Conservation (phyloP, 2,888 invertebrate genomes). For the Calameuta pallipes region DNA sequence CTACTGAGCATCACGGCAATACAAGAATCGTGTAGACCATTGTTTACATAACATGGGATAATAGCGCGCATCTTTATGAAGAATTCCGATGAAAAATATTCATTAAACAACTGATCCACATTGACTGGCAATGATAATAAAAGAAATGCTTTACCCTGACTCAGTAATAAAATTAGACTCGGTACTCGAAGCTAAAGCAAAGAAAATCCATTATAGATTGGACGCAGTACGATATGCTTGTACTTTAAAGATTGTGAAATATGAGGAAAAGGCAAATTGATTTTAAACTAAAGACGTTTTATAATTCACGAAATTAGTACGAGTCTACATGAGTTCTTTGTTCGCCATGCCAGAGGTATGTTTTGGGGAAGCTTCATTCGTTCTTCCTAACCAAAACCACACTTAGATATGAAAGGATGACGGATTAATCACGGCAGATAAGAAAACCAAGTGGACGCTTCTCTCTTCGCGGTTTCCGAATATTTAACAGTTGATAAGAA, state of each 20-base stretch:
- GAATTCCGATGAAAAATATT: not conserved
- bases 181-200: not conserved
- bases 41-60: not conserved
- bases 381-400: conserved; percentile 62
- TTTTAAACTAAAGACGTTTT: not conserved
- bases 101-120: not conserved
- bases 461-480: not conserved
- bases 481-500: not conserved
- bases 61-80: not conserved
- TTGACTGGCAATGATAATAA: not conserved
- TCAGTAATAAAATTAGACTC: not conserved
- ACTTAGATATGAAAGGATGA: conserved; percentile 27
- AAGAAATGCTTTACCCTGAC: not conserved
- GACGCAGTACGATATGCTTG: not conserved
- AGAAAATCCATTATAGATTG: not conserved
- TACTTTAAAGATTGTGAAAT: not conserved
- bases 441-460: not conserved
- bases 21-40: conserved; percentile 42
- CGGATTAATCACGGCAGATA: not conserved
- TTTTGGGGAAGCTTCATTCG: conserved; percentile 63
- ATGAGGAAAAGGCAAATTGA: not conserved
- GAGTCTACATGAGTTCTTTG: conserved; percentile 44
- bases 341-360: conserved; percentile 61
- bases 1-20: conserved; percentile 50
- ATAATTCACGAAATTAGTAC: not conserved